A percentile compares a stretch with the other conserved stretches of the same genome.
These are phyloP conservation scores for Elachura formosa DNA, from an alignment of 2,113 vertebrate genomes.

Conservation along the genomic window DNA sequence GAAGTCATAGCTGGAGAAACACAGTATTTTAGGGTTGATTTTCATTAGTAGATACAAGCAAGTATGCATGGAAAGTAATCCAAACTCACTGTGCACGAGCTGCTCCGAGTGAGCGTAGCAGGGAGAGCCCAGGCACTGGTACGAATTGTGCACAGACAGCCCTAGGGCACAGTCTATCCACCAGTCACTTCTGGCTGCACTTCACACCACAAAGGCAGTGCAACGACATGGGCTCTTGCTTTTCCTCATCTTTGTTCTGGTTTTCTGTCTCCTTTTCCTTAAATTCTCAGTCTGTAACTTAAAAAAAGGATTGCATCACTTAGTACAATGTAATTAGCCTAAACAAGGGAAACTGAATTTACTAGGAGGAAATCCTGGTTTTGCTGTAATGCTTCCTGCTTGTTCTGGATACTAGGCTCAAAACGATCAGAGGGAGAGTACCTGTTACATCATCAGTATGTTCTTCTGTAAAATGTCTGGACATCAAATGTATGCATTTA, in stretches of 20 bases:
- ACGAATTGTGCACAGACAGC: neutral
- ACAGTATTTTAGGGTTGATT: neutral
- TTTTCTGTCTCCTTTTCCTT: neutral
- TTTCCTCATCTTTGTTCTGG: neutral
- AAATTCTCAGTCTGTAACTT: neutral
- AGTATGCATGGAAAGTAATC: neutral
- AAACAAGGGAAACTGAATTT: neutral
- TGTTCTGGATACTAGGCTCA: neutral
- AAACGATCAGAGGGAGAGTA: neutral
- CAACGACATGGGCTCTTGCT: neutral
- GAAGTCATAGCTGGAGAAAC: neutral
- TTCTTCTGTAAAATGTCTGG: neutral
- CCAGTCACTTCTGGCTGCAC: neutral
- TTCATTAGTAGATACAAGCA: neutral
- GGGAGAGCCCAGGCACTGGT: neutral
- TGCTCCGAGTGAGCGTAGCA: neutral
- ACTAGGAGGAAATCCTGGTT: conserved; percentile 41
- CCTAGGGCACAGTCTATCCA: neutral
- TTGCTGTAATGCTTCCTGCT: conserved; percentile 28
- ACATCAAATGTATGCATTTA: neutral
- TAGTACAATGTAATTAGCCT: neutral
- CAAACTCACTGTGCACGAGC: neutral
- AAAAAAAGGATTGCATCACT: neutral
- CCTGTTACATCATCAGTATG: neutral
- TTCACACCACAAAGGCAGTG: neutral